Evolutionary conservation across 2,797 vertebrate species (phyloP).

Genomic region (Helicolenus hilgendorfi): DNA sequence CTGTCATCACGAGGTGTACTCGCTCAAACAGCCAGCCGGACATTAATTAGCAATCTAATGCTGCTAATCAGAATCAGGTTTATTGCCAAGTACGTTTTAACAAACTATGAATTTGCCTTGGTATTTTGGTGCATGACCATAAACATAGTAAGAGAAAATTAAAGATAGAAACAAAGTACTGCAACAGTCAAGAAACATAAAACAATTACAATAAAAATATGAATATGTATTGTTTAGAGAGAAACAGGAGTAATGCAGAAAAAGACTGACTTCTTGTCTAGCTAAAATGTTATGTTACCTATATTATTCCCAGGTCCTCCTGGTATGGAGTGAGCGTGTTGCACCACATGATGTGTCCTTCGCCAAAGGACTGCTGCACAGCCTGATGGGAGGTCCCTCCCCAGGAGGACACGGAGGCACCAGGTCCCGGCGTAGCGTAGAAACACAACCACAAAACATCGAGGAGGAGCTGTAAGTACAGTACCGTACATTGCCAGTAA

Average conservation of each 20-base stretch:
- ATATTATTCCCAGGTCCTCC: conserved; percentile 69
- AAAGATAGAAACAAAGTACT: neutral
- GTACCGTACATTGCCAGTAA: neutral
- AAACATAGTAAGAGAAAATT: neutral
- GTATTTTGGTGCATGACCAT: neutral
- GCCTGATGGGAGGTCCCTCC: conserved; percentile 52
- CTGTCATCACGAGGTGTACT: neutral
- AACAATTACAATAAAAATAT: neutral
- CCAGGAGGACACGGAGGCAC: conserved; percentile 4
- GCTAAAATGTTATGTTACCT: neutral
- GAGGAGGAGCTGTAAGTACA: conserved; percentile 86
- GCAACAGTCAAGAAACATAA: neutral
- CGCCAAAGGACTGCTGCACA: conserved; percentile 69
- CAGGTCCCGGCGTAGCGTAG: conserved; percentile 51
- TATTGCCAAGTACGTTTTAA: neutral
- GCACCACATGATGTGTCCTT: conserved; percentile 79
- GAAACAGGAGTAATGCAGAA: neutral
- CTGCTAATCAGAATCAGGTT: neutral
- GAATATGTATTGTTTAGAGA: neutral
- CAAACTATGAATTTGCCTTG: neutral
- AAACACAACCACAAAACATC: conserved; percentile 65
- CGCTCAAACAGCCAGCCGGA: neutral
- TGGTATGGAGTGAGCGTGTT: conserved; percentile 81
- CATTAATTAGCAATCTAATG: neutral
- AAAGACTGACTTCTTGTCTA: neutral